Percentiles rank a stretch among this genome's conserved stretches.
These are phyloP conservation scores for Sinocyclocheilus anophthalmus DNA, from an alignment of 2,113 vertebrate species.

Conservation along the genomic window DNA sequence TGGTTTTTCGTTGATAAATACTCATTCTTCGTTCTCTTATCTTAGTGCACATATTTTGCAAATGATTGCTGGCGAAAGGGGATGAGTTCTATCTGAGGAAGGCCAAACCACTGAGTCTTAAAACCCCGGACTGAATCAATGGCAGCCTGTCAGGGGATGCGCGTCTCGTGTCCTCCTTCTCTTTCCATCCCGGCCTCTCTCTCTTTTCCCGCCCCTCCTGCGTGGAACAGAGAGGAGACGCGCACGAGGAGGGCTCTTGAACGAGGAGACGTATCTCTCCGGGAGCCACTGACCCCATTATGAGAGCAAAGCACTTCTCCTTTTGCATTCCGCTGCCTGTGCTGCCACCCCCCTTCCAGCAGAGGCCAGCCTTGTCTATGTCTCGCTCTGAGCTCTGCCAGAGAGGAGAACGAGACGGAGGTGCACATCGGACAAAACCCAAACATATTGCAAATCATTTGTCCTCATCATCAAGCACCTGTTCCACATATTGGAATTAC, in stretches of 20 bases:
- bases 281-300: slow-evolving; percentile 73
- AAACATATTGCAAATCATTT: slow-evolving; percentile 43
- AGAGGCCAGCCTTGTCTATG: slow-evolving; percentile 80
- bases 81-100: slow-evolving; percentile 31
- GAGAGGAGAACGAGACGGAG: slow-evolving; percentile 8
- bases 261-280: slow-evolving; percentile 56
- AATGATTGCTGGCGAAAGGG: slow-evolving; percentile 53
- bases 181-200: slow-evolving; percentile 6
- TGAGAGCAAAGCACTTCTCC: slow-evolving; percentile 64
- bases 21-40: slow-evolving; percentile 75
- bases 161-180: slow-evolving; percentile 21
- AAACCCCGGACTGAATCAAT: slow-evolving; percentile 46
- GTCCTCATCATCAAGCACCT: slow-evolving; percentile 38
- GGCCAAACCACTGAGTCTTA: slow-evolving; percentile 43
- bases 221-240: slow-evolving; percentile 55
- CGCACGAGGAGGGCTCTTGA: slow-evolving; percentile 58
- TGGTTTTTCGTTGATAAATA: slow-evolving; percentile 77
- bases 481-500: slow-evolving; percentile 34
- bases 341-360: slow-evolving; percentile 70
- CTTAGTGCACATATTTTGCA: slow-evolving; percentile 69
- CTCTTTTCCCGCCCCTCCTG: slow-evolving; percentile 39
- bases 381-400: not conserved
- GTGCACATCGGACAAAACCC: slow-evolving; percentile 23
- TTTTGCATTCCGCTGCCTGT: slow-evolving; percentile 51
- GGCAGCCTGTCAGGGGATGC: slow-evolving; percentile 33